These are phyloP conservation scores for Psittacula echo DNA, from an alignment of 2,797 vertebrate species.

Conservation along the genomic window DNA sequence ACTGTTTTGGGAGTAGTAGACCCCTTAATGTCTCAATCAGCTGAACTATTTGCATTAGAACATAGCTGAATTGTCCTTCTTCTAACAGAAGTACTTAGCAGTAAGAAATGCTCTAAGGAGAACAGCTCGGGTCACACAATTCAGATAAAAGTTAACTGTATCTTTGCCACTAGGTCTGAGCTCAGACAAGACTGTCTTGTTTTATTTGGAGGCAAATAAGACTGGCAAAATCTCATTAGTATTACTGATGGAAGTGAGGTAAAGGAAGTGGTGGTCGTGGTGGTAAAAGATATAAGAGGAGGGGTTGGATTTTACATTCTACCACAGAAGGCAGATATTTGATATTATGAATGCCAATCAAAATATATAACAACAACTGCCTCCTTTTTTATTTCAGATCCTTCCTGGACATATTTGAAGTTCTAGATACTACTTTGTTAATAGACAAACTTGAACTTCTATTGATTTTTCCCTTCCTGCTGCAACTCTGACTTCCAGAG, in stretches of 20 bases:
- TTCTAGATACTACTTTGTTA: background rate
- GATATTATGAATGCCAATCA: background rate
- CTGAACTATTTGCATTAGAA: background rate
- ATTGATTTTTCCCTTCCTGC: background rate
- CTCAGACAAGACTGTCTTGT: background rate
- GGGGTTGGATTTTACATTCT: background rate
- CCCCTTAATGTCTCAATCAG: background rate
- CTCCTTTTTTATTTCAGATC: background rate
- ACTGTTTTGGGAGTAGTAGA: background rate
- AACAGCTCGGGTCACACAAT: background rate
- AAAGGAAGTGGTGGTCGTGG: background rate
- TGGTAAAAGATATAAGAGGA: background rate
- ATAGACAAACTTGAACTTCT: background rate
- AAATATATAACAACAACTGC: background rate
- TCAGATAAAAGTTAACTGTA: background rate
- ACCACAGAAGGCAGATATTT: background rate
- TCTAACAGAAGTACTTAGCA: background rate
- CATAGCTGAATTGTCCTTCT: background rate
- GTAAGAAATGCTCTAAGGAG: background rate
- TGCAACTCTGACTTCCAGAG: background rate
- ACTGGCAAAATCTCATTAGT: background rate
- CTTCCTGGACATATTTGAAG: background rate
- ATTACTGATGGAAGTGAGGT: fast-evolving
- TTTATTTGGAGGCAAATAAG: background rate
- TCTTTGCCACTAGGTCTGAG: background rate